A percentile compares a stretch with the other conserved stretches of the same genome.
These are phyloP conservation scores for Callosobruchus maculatus DNA, from an alignment of 2,888 invertebrate species.

Conservation along the genomic window DNA sequence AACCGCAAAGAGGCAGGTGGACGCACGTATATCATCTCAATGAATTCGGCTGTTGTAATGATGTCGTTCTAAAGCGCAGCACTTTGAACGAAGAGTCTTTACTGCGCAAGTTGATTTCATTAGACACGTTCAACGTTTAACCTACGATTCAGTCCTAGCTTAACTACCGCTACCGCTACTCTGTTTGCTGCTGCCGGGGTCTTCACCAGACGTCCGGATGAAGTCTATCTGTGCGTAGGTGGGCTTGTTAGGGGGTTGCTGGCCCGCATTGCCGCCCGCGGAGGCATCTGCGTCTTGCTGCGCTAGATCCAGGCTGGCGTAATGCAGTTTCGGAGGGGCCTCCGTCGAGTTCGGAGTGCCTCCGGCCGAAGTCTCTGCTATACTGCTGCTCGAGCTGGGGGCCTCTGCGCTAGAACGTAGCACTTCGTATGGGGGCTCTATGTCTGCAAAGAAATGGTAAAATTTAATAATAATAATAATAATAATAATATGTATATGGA, in stretches of 20 bases:
- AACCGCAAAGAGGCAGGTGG: too few relatives aligned
- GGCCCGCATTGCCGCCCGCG: background rate
- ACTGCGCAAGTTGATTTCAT: background rate
- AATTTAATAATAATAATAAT: background rate
- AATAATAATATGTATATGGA: too few relatives aligned
- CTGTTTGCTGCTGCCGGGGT: background rate
- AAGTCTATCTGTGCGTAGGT: background rate
- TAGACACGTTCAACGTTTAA: background rate
- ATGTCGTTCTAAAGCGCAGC: background rate
- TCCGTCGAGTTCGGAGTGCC: background rate
- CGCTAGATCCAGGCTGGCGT: conserved; percentile 63
- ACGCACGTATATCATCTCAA: background rate
- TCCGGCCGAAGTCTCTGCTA: conserved; percentile 27
- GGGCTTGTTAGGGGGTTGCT: background rate
- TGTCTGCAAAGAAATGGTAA: background rate
- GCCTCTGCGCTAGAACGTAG: conserved; percentile 13
- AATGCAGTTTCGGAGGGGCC: conserved; percentile 51
- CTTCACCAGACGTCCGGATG: background rate
- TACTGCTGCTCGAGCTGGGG: conserved; percentile 45
- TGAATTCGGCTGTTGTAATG: background rate
- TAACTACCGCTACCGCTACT: background rate
- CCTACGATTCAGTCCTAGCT: background rate
- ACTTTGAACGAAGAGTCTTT: background rate
- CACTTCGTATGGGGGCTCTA: conserved; percentile 18
- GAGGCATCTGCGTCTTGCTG: conserved; percentile 31